Evolutionary conservation across 1,140 invertebrate species (phyloP), one percentile per base, ranked within the genome.

Genomic region (Physella acuta): DNA sequence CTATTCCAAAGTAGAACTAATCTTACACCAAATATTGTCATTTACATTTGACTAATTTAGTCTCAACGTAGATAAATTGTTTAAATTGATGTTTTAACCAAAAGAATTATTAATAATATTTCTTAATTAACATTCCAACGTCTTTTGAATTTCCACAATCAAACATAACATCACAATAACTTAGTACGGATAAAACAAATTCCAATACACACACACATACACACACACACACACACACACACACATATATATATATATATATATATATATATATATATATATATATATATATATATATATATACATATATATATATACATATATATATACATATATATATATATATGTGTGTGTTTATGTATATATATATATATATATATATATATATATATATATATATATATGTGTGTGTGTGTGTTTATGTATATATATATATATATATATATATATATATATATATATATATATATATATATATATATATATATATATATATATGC

Each of bases 181-280:
- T n/a, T n/a, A n/a, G n/a, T n/a, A n/a, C n/a, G n/a, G n/a, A n/a
- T n/a, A n/a, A n/a, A n/a, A n/a, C n/a, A n/a, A n/a, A n/a, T 8
- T 44, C 8, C 39, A 44, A 44, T 20, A 44, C 39, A 44, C 39
- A 44, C 39, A 44, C 39, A 44, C 39, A 44, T 20, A 44, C 8
- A 44, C 39, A 44, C 39, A 44, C 39, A 44, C 39, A 44, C 20
- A 44, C 39, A 44, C 20, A 44, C 20, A 44, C 20, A 44, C 20
- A 44, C 20, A 44, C 20, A n/a, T 44, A 44, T 44, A 44, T 44
- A 44, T 44, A 44, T 44, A 44, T 44, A 44, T 44, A 44, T 44
- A 44, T 44, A 44, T 44, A 44, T 44, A 44, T 44, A 44, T 44
- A 44, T 44, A 44, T 44, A 44, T 44, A 44, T 44, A 44, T 44